Base-by-base conservation (phyloP, 2,797 vertebrate genomes). In the Gypaetus barbatus region DNA sequence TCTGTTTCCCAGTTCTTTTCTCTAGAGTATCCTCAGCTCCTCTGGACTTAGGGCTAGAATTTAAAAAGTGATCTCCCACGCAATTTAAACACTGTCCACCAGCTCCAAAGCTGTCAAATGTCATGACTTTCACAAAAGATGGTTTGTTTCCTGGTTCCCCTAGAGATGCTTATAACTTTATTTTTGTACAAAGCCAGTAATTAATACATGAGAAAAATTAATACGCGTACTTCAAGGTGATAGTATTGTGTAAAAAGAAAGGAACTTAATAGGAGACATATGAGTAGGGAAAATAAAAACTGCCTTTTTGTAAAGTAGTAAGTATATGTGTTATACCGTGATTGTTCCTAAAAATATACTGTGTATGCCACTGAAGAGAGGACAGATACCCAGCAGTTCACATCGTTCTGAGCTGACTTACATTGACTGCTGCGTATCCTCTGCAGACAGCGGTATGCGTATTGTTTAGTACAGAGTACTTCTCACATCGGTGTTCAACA, bases 211-310 rank as follows among this genome's bases (percentile, higher is more conserved):
- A 58, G 51, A 68, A 56, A 46, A 84, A 54, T 22, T 39, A 80
- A 25, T 61, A 28, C 0, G 0, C 1, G 0, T 64, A 18, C 64
- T 89, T 89, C 11, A 33, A 48, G 27, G 23, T 85, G 64, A 51
- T 41, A 56, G 18, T 16, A 41, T 19, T 61, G 27, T 80, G 18
- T 77, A 70, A 81, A 79, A 54, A 25, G 31, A 66, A 65, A 80
- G 37, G 18, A 74, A 65, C 9, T 15, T 84, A 19, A 11, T 33
- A 74, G 44, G 54, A 84, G 73, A 61, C 2, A 1, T n/a, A 10
- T 46, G n/a, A 75, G 4, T 60, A 13, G 35, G 9, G 31, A 82
- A 74, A 93, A 52, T 6, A 51, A 88, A 81, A 65, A 0, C 24
- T 39, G 60, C 30, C 18, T 49, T 49, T 87, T 44, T 77, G 48